Evolutionary conservation across 2,113 vertebrate species (phyloP).

Genomic region (Vulpes lagopus): DNA sequence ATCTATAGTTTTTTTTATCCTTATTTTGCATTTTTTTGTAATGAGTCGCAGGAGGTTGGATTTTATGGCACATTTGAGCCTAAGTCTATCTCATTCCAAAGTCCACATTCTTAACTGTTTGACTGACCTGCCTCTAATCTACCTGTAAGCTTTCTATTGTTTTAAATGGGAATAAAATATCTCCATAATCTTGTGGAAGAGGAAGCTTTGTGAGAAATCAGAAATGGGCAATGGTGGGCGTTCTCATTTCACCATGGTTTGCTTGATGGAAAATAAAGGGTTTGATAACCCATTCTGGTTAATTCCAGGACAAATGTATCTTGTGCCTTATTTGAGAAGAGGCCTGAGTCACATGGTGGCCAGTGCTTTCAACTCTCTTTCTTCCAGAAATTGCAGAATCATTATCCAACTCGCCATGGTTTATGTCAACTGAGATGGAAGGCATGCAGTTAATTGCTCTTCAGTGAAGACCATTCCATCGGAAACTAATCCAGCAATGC

Average conservation of each 20-base stretch:
- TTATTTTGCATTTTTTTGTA: neutral
- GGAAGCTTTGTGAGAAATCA: slow-evolving; percentile 43
- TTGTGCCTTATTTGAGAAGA: neutral
- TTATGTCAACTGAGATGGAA: slow-evolving; percentile 43
- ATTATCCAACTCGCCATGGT: neutral
- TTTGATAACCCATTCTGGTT: slow-evolving; percentile 5
- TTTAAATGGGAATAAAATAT: slow-evolving; percentile 37
- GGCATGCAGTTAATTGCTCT: neutral
- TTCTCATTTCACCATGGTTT: neutral
- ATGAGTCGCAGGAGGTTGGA: neutral
- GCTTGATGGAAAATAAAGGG: neutral
- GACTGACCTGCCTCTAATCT: neutral
- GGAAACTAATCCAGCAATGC: neutral
- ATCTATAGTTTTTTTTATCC: neutral
- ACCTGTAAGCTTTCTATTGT: slow-evolving; percentile 57
- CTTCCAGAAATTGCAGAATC: slow-evolving; percentile 46
- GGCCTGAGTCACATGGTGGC: neutral
- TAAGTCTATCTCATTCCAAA: slow-evolving; percentile 35
- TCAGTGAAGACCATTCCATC: neutral
- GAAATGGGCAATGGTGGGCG: neutral
- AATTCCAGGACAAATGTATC: slow-evolving; percentile 51
- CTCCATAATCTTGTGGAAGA: neutral
- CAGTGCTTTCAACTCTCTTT: slow-evolving; percentile 1
- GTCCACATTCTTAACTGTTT: slow-evolving; percentile 34
- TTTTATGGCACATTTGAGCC: slow-evolving; percentile 20